Conservation (phyloP, 2,888 invertebrate genomes). For the Pelosia muscerda region DNA sequence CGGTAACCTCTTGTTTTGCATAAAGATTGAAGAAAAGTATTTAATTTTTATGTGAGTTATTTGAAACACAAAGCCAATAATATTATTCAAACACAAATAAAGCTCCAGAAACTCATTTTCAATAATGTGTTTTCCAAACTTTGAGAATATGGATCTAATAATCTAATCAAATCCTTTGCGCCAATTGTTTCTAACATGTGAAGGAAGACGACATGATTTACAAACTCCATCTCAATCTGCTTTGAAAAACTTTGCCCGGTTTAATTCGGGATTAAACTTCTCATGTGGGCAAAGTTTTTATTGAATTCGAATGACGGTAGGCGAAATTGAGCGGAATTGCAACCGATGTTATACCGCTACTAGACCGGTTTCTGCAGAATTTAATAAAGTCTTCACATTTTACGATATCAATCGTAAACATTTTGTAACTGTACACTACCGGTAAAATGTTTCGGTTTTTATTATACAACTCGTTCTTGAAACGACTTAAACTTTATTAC, state of each 20-base stretch:
- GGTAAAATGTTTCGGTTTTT: conserved; percentile 59
- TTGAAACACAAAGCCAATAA: background rate
- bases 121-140: background rate
- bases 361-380: conserved; percentile 61
- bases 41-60: background rate
- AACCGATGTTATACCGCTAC: conserved; percentile 24
- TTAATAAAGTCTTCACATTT: conserved; percentile 73
- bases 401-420: conserved; percentile 71
- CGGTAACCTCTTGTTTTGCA: background rate
- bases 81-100: background rate
- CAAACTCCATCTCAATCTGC: conserved; percentile 22
- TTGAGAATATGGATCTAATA: conserved; percentile 1
- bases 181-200: conserved; percentile 4
- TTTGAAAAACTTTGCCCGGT: conserved; percentile 34
- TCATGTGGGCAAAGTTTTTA: conserved; percentile 39
- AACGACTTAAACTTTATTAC: conserved; percentile 32
- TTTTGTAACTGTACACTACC: conserved; percentile 52
- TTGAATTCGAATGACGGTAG: conserved; percentile 33
- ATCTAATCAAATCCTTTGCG: background rate
- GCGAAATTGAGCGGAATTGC: conserved; percentile 21
- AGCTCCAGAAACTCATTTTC: conserved; percentile 5
- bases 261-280: too few relatives aligned
- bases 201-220: conserved; percentile 7
- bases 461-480: conserved; percentile 36
- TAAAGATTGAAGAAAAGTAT: background rate